Base-by-base conservation (phyloP, 1,140 invertebrate species). In the Medauroidea extradentata region DNA sequence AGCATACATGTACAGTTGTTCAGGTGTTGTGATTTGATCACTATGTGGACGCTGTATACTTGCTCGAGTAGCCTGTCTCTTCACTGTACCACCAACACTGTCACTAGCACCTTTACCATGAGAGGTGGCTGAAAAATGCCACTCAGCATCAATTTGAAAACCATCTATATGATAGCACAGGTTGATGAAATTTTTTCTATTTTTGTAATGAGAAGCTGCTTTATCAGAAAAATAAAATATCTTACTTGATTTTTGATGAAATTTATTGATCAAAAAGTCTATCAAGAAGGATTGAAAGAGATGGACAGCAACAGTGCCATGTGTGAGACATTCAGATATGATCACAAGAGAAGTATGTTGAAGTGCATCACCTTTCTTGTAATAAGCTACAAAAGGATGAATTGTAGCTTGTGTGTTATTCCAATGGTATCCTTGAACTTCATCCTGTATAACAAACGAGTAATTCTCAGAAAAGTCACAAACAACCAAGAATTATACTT, bases 201-300 rank as follows among this genome's bases (percentile, higher is more conserved):
- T 73, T 57, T 73, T 71, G 53, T 74, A 74, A 39, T 73, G 68
- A 9, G 58, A 56, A n/a, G 59, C 66, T 59, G 59, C 54, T 1
- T 70, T 71, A 63, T 74, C 70, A 41, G 62, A 65, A 61, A 69
- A 67, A 41, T 63, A 65, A 34, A 63, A 51, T 1, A 69, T 60
- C 54, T 64, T 53, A 11, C 5, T 7, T 7, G 29, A 11, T 24
- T 61, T 59, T 14, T 23, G 14, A 50, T 14, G 9, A 57, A n/a
- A 38, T 50, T 61, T 25, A 43, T 16, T 57, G 29, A 23, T 51
- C 16, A 19, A 21, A 38, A 23, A 55, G 43, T 29, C 13, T 34
- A 54, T 34, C 5, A 34, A 34, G 11, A 7, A 34, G 4, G 29
- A 34, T 34, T 34, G 11, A 56, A 67, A 66, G 2, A 19, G 24